Base-by-base conservation (phyloP, 2,113 vertebrate genomes). In the Ictalurus punctatus region DNA sequence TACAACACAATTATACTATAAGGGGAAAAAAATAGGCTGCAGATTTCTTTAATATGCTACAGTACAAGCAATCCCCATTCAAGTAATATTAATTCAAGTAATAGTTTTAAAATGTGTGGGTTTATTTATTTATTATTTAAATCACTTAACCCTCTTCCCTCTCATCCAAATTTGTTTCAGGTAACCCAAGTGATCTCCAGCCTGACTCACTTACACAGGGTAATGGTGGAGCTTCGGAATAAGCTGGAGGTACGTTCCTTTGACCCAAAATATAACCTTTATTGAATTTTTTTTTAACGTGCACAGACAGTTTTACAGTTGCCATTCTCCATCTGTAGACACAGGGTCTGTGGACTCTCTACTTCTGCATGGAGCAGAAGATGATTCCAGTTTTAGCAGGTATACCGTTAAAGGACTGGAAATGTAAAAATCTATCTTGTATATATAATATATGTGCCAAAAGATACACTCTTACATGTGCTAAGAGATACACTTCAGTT, bases 331-430 rank as follows among this genome's bases (percentile, higher is more conserved):
- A 2, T 89, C n/a, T 89, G 2, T 83, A 99, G 98, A 93, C 86
- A 90, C 94, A 94, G 85, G 95, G 96, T 27, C 94, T 98, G 88
- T 98, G 97, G 97, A 91, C 95, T 83, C 95, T 98, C 17, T 98
- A 97, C 95, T 95, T 93, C 82, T 94, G 92, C 34, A 92, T 98
- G 94, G 98, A 99, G 93, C 94, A 97, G 90, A 96, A 95, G 88
- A 95, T 98, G 95, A 96, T 97, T 88, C 96, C 97, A 84, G 93
- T 99, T 92, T 94, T 99, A 93, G 97, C 97, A 96, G 97, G 98
- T 99, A 94, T 59, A 65, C 78, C 23, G 16, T 74, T 74, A 40
- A 74, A 59, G 12, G 16, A 8, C 76, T 3, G 76, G 13, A 79
- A 78, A 48, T 9, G 13, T 69, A 6, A 30, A n/a, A 30, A 30